phyloP scores from a whole-genome alignment of 2,797 vertebrate genomes.

The Pangasius djambal region DNA sequence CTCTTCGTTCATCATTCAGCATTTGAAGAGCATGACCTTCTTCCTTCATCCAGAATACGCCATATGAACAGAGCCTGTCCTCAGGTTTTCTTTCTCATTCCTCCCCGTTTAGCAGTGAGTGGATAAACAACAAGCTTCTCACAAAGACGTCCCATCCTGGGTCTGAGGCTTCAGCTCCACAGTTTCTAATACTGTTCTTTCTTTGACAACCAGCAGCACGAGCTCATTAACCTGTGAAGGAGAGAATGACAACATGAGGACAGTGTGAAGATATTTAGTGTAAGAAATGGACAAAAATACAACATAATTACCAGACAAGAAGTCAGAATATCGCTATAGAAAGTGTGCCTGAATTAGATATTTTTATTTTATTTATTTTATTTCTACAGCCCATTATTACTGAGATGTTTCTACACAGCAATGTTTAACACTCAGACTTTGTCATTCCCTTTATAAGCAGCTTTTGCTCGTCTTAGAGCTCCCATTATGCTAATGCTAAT shows the following conservation, averaged over 20 bases:
- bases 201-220: constrained; percentile 23
- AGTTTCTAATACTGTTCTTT: constrained; percentile 40
- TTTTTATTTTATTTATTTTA: background rate
- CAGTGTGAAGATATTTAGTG: background rate
- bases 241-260: background rate
- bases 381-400: background rate
- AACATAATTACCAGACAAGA: background rate
- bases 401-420: background rate
- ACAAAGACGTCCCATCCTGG: background rate
- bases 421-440: background rate
- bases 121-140: constrained; percentile 29
- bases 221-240: constrained; percentile 45
- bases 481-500: background rate
- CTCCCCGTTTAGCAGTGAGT: background rate
- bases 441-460: background rate
- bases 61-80: background rate
- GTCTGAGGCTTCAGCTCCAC: constrained; percentile 28
- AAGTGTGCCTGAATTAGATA: background rate
- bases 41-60: background rate
- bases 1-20: background rate
- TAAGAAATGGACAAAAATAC: background rate
- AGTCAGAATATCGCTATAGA: background rate
- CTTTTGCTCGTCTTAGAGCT: background rate
- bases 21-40: background rate
- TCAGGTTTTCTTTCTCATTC: background rate